A percentile compares a stretch with the other conserved stretches of the same genome.
These are phyloP conservation scores for Urophycis tenuis DNA, from an alignment of 2,797 vertebrate species.

Conservation along the genomic window DNA sequence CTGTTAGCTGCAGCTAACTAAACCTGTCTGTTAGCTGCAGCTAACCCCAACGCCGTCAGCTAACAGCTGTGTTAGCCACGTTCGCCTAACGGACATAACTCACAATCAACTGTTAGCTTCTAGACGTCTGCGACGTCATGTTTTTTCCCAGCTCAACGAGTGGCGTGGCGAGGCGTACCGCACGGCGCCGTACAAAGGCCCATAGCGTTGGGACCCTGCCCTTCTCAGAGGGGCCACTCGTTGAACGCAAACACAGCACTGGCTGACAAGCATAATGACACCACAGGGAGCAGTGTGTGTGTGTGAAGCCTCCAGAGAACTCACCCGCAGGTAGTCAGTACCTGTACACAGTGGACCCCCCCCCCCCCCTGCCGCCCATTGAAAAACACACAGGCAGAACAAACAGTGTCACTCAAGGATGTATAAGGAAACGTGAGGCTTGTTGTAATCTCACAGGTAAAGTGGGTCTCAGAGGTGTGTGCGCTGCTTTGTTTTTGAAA, in stretches of 20 bases:
- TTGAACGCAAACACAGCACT: conserved; percentile 55
- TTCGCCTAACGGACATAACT: not conserved
- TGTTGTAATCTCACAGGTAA: not conserved
- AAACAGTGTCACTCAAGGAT: conserved; percentile 57
- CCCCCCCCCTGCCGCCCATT: conserved; percentile 30
- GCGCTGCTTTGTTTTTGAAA: no score
- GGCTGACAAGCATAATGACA: conserved; percentile 56
- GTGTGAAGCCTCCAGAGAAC: conserved; percentile 61
- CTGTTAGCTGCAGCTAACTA: not conserved
- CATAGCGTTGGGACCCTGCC: conserved; percentile 51
- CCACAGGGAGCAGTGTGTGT: conserved; percentile 56
- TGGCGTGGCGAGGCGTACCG: not conserved
- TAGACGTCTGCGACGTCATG: not conserved
- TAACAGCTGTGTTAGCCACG: not conserved
- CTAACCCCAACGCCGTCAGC: not conserved
- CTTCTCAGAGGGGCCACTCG: conserved; percentile 58
- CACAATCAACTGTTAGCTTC: not conserved
- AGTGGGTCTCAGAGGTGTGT: not conserved
- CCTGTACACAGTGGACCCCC: conserved; percentile 67
- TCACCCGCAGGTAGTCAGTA: conserved; percentile 51
- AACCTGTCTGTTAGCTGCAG: not conserved
- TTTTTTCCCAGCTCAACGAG: not conserved
- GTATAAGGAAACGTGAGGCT: conserved; percentile 43
- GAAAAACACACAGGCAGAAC: conserved; percentile 64
- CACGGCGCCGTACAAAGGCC: conserved; percentile 37